Evolutionary conservation across 2,113 vertebrate genomes (phyloP).

Genomic region (Empidonax alnorum): DNA sequence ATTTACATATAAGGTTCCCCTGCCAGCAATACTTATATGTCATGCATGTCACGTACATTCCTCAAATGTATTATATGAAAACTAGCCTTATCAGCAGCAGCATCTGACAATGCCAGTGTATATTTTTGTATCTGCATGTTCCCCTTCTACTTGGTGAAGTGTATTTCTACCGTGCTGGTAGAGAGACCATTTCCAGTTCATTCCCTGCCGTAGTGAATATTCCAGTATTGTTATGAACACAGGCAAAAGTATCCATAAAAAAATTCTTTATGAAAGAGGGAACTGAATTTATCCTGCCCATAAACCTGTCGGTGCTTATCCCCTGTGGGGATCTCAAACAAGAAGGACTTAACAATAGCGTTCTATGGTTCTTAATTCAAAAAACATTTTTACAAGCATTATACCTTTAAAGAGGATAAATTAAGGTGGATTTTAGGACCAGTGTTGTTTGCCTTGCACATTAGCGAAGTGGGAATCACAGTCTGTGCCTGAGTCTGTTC

Average conservation of each 20-base stretch:
- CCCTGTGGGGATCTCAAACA: background rate
- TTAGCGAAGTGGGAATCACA: background rate
- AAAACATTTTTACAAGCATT: background rate
- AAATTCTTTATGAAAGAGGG: background rate
- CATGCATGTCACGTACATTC: fast-evolving
- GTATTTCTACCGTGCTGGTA: background rate
- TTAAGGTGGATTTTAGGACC: background rate
- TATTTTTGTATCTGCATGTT: background rate
- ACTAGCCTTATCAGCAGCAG: background rate
- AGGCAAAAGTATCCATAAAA: background rate
- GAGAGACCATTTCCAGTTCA: background rate
- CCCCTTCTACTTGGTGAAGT: background rate
- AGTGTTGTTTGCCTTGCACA: background rate
- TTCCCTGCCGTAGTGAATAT: background rate
- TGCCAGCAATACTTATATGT: background rate
- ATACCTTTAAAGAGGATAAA: background rate
- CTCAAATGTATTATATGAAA: background rate
- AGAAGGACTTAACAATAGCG: background rate
- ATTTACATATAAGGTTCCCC: background rate
- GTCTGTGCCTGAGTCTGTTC: background rate
- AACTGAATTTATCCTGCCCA: background rate
- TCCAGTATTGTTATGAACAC: background rate
- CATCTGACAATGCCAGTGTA: background rate
- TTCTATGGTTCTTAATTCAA: background rate
- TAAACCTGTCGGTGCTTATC: background rate